phyloP scores from a whole-genome alignment of 1,140 invertebrate genomes.

The Heterodera schachtii region DNA sequence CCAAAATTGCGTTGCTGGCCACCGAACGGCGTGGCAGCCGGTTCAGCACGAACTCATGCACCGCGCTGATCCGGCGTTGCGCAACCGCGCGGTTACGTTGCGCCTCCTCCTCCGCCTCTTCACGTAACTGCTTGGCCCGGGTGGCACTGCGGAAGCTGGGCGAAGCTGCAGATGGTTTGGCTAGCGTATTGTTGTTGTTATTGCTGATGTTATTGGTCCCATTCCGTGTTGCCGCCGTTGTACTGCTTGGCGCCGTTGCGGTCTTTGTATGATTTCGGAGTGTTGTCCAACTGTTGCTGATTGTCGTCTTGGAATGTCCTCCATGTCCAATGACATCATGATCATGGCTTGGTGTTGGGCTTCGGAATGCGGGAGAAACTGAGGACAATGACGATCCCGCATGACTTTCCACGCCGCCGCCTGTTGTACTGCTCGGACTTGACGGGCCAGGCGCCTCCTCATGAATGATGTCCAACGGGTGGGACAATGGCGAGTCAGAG shows the following conservation, averaged over 20 bases:
- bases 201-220: no score
- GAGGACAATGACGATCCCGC: neutral
- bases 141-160: neutral
- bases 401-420: neutral
- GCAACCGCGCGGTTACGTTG: neutral
- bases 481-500: neutral
- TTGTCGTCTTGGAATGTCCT: no score
- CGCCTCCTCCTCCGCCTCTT: neutral
- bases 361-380: neutral
- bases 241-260: neutral
- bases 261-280: no score
- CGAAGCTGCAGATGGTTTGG: neutral
- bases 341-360: neutral
- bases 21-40: constrained; percentile 49
- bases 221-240: neutral
- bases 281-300: no score
- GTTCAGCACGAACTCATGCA: constrained; percentile 51
- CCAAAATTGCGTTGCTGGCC: constrained; percentile 52
- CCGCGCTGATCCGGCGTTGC: neutral
- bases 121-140: neutral
- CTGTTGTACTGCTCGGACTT: neutral
- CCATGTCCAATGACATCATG: no score
- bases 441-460: neutral
- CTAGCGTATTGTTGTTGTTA: neutral
- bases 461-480: neutral